phyloP scores from a whole-genome alignment of 2,888 invertebrate species.

The Blera fallax region DNA sequence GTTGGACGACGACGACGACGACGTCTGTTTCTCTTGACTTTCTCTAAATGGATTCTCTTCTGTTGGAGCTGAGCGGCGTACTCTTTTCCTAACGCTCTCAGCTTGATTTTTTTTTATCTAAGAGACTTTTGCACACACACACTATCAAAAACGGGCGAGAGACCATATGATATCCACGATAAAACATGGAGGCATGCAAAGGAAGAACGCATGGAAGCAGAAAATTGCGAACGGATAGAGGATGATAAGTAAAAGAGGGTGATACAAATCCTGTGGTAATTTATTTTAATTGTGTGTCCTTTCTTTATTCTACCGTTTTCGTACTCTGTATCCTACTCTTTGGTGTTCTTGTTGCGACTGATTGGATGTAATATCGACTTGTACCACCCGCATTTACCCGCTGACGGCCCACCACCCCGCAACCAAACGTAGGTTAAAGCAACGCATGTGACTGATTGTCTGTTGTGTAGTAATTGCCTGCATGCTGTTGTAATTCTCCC shows the following conservation, averaged over 20 bases:
- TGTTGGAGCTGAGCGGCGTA: background rate
- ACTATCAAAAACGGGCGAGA: background rate
- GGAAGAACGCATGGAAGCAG: slow-evolving; percentile 68
- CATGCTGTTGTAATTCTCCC: slow-evolving; percentile 68
- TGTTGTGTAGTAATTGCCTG: slow-evolving; percentile 72
- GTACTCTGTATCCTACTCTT: background rate
- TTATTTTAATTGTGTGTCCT: slow-evolving; percentile 73
- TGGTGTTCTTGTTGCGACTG: slow-evolving; percentile 65
- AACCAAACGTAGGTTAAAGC: slow-evolving; percentile 41
- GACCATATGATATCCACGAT: slow-evolving; percentile 13
- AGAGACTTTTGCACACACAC: slow-evolving; percentile 9
- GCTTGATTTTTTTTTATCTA: background rate
- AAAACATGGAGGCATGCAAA: slow-evolving; percentile 20
- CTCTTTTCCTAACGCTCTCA: slow-evolving; percentile 23
- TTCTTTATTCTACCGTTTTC: slow-evolving; percentile 53
- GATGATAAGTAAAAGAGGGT: slow-evolving; percentile 60
- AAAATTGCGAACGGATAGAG: slow-evolving; percentile 68
- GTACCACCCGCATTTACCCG: slow-evolving; percentile 38
- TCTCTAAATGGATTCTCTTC: slow-evolving; percentile 1
- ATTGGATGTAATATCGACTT: slow-evolving; percentile 70
- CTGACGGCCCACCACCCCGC: background rate
- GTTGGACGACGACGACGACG: background rate
- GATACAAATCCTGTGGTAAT: slow-evolving; percentile 73
- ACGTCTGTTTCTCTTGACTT: background rate
- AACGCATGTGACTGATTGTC: slow-evolving; percentile 73